Evolutionary conservation across 2,888 invertebrate species (phyloP), one percentile per base, ranked within the genome.

Genomic region (Oasisia sp.): DNA sequence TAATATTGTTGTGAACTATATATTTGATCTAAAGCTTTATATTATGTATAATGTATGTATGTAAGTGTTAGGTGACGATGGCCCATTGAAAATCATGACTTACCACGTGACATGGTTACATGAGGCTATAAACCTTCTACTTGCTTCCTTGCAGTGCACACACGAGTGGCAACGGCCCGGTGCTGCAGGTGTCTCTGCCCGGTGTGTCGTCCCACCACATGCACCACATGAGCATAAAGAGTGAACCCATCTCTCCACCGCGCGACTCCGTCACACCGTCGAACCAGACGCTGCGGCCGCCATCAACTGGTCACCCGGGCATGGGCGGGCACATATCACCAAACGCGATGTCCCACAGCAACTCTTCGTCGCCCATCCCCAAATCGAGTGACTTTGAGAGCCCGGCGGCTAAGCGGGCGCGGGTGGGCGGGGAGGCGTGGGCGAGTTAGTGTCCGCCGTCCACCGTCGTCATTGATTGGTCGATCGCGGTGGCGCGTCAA

Each of bases 241-340:
- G 98, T 95, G 99, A 99, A 96, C 99, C 99, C 45, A 98, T 99
- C 96, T 99, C 99, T 94, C 99, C 99, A 90, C 98, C 98, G 4
- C 97, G 99, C 94, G 98, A 98, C 95, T 98, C 98, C 95, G 98
- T 97, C 95, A 97, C 96, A 93, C 95, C 96, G 50, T 95, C 95
- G 92, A 94, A 94, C 93, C 95, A 95, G 93, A 93, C 94, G 92
- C 94, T 96, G 92, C 95, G 96, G 92, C 96, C 98, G 95, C 98
- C 98, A 91, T 95, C 96, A 91, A 94, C 95, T 92, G 95, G 94
- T 89, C 92, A 92, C 74, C 74, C 74, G 2, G 74, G 74, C 74
- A 74, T 74, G 74, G 74, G 74, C 7, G 74, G 74, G 19, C 74
- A 74, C 74, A 74, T 74, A 74, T 74, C 74, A 19, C 74, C 74